Conservation (phyloP, 2,797 vertebrate genomes). For the Diplodus puntazzo region DNA sequence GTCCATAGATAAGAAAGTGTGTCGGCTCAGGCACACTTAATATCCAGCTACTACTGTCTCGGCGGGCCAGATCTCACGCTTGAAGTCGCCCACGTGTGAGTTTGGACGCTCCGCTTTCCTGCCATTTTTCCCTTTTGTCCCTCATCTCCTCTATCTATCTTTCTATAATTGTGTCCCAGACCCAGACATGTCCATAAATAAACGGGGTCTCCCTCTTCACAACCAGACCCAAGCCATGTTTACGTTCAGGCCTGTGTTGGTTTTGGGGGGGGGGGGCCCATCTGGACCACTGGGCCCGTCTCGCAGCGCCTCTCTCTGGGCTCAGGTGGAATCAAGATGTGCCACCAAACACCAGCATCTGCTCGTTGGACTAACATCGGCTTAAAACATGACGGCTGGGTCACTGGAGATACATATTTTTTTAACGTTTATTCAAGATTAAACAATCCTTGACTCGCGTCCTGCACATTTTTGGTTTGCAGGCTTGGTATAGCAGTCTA, state of each 20-base stretch:
- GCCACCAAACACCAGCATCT: conserved; percentile 57
- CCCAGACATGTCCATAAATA: conserved; percentile 86
- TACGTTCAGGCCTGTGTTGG: conserved; percentile 70
- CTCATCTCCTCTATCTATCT: conserved; percentile 75
- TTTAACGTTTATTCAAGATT: conserved; percentile 47
- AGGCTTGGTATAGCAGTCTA: background rate
- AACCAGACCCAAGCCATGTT: conserved; percentile 79
- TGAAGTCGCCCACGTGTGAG: conserved; percentile 53
- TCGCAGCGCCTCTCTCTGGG: conserved; percentile 44
- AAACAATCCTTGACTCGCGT: conserved; percentile 48
- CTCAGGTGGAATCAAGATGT: conserved; percentile 86
- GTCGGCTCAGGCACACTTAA: conserved; percentile 35
- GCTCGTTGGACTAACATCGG: conserved; percentile 52
- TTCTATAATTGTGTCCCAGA: conserved; percentile 80
- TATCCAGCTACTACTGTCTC: conserved; percentile 47
- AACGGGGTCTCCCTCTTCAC: conserved; percentile 78
- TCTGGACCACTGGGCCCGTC: conserved; percentile 66
- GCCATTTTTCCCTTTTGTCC: conserved; percentile 63
- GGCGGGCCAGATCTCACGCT: conserved; percentile 65
- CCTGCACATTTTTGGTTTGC: conserved; percentile 25
- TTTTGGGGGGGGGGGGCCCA: conserved; percentile 49
- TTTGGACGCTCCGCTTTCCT: conserved; percentile 48
- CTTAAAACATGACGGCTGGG: conserved; percentile 45
- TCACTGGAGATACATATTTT: conserved; percentile 40
- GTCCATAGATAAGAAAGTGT: conserved; percentile 54